Evolutionary conservation across 2,113 vertebrate genomes (phyloP).

Genomic region (Geococcyx californianus): DNA sequence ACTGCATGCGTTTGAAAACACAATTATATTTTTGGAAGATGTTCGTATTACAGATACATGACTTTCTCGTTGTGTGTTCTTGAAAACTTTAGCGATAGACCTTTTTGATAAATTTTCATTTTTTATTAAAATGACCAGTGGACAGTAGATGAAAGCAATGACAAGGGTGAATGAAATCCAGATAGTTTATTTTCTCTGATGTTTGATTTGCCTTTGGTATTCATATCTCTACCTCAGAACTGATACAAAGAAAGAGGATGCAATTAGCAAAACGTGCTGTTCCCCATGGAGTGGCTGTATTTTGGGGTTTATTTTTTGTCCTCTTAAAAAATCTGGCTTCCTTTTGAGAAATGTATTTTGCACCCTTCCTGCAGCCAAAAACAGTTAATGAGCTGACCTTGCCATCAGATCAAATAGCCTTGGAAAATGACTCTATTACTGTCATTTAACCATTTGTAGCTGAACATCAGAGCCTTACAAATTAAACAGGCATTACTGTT

Average conservation of each 20-base stretch:
- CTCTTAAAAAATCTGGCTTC: not conserved
- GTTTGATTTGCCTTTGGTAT: not conserved
- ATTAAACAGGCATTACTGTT: constrained; percentile 78
- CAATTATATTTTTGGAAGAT: not conserved
- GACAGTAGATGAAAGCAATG: not conserved
- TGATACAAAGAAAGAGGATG: not conserved
- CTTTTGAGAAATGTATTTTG: constrained; percentile 37
- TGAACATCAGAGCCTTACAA: constrained; percentile 68
- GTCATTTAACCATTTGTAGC: constrained; percentile 70
- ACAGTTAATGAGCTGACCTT: constrained; percentile 59
- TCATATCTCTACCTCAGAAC: not conserved
- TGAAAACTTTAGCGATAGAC: not conserved
- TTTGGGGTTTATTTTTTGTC: constrained; percentile 16
- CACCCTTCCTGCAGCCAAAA: constrained; percentile 22
- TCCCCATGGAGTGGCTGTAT: not conserved
- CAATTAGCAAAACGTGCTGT: not conserved
- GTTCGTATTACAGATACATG: not conserved
- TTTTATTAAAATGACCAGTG: not conserved
- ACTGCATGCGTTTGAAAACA: not conserved
- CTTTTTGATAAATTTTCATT: not conserved
- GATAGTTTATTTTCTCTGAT: not conserved
- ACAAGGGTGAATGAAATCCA: not conserved
- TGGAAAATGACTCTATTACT: constrained; percentile 68
- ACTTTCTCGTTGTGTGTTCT: not conserved
- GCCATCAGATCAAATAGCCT: constrained; percentile 53